Evolutionary conservation across 2,113 vertebrate genomes (phyloP), one percentile per base, ranked within the genome.

Genomic region (Ochotona curzoniae): DNA sequence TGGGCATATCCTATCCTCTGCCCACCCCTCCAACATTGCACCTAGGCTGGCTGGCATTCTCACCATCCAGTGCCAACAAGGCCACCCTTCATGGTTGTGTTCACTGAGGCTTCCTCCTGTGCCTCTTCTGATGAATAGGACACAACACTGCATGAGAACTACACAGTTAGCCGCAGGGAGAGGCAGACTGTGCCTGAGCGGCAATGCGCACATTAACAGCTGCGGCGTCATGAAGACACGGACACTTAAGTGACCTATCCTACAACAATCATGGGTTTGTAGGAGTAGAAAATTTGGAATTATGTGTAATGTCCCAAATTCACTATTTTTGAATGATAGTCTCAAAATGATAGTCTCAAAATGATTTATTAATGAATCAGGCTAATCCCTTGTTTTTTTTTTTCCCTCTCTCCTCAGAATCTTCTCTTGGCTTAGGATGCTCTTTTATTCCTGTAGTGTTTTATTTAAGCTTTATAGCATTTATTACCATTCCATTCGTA

Each of bases 381-480:
- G 17, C 54, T 51, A 35, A 64, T 57, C 21, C 25, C 57, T 44
- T 44, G 38, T 44, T 44, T 44, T 44, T 85, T 18, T 88, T 91
- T 74, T 92, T 64, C 69, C 38, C 63, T 82, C 44, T 11, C 14
- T 3, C 47, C 64, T 64, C 81, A 85, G 35, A 71, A 35, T 83
- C 81, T 90, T 86, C 32, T 89, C 28, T 81, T 87, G 69, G 26
- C 26, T 49, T 79, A 81, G 35, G 47, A 87, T 69, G 2, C 90
- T 92, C 74, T 96, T 91, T 96, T 38, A 93, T 18, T 82, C n/a
- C 20, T 67, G n/a, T 69, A 54, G n/a, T 78, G 0, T 95, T 91
- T 91, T 90, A 70, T 92, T 49, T 80, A 93, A 93, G 61, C 93
- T 93, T 94, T 93, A 78, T 12, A 93, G 81, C 60, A 66, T 64